phyloP scores from a whole-genome alignment of 1,140 invertebrate species.

The Musca vetustissima region DNA sequence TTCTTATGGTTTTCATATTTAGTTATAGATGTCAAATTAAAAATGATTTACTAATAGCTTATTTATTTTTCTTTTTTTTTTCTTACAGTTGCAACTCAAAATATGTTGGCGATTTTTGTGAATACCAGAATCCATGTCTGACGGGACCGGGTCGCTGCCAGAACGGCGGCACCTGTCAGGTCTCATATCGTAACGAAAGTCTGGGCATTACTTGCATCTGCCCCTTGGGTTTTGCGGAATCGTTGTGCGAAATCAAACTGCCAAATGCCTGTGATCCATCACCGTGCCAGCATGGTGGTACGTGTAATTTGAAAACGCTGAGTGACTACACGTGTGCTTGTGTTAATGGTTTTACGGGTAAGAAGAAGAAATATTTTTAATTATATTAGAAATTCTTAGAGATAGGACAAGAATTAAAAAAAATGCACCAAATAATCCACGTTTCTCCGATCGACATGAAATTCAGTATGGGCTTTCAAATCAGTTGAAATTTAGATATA shows the following conservation, averaged over 20 bases:
- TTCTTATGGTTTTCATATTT: background rate
- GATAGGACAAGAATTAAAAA: too few relatives aligned
- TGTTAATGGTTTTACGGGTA: slow-evolving; percentile 81
- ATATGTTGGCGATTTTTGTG: slow-evolving; percentile 92
- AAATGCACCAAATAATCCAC: too few relatives aligned
- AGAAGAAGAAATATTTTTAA: slow-evolving; percentile 41
- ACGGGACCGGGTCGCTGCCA: slow-evolving; percentile 79
- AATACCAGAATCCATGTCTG: slow-evolving; percentile 89
- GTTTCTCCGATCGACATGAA: too few relatives aligned
- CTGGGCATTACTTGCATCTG: slow-evolving; percentile 85
- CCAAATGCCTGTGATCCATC: slow-evolving; percentile 86
- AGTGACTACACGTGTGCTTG: slow-evolving; percentile 82
- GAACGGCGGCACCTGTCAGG: slow-evolving; percentile 89
- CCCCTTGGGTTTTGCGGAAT: slow-evolving; percentile 87
- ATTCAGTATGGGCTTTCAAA: too few relatives aligned
- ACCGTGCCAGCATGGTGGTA: slow-evolving; percentile 85
- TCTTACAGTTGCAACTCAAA: slow-evolving; percentile 84
- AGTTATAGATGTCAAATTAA: background rate
- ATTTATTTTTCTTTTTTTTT: background rate
- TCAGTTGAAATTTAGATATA: too few relatives aligned
- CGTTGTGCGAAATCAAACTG: slow-evolving; percentile 88
- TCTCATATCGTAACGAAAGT: slow-evolving; percentile 64
- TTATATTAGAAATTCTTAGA: background rate
- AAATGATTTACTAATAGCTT: slow-evolving; percentile 17
- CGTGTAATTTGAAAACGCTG: slow-evolving; percentile 76